Conservation (phyloP, 2,797 vertebrate genomes). For the Peromyscus eremicus region DNA sequence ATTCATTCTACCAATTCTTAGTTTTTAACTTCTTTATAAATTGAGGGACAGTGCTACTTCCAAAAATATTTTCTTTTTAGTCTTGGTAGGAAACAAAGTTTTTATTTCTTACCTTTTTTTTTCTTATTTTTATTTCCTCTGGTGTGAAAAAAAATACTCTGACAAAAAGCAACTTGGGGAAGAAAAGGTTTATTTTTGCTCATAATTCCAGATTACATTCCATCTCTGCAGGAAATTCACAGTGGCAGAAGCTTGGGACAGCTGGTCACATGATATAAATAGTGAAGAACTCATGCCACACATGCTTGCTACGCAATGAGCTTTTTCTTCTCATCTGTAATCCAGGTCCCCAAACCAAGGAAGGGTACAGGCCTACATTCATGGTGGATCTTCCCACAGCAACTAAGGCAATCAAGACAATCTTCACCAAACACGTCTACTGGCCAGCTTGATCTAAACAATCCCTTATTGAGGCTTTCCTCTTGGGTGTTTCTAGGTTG, state of each 20-base stretch:
- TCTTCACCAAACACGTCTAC: neutral
- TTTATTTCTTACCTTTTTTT: neutral
- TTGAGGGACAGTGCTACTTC: neutral
- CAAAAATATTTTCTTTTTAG: conserved; percentile 31
- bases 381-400: neutral
- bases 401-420: neutral
- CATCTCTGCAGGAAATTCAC: neutral
- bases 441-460: neutral
- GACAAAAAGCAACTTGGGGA: neutral
- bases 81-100: neutral
- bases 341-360: neutral
- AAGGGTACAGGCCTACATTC: neutral
- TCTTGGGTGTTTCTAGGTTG: neutral
- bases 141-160: neutral
- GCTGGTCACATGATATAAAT: neutral
- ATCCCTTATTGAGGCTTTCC: neutral
- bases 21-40: conserved; percentile 35
- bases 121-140: neutral
- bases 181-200: neutral
- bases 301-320: neutral
- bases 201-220: neutral
- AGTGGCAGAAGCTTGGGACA: neutral
- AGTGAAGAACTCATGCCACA: neutral
- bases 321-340: neutral
- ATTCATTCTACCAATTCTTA: neutral